Evolutionary conservation across 2,797 vertebrate species (phyloP), one percentile per base, ranked within the genome.

Genomic region (Sandelia bainsii): DNA sequence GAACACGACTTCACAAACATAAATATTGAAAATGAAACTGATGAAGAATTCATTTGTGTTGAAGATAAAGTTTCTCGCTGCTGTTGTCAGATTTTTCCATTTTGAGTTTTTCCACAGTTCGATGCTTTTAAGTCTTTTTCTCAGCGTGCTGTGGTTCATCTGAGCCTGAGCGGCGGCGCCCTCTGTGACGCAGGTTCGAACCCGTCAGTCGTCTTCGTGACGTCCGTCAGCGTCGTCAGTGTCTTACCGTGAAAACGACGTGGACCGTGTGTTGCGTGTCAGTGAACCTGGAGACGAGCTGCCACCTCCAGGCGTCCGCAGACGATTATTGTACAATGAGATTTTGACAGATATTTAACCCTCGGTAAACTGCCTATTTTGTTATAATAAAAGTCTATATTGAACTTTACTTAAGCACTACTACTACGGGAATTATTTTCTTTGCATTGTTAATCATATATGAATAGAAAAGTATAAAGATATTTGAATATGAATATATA

Each of bases 331-430:
- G 92, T 92, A 93, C 85, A 87, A 89, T 93, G 94, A 96, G 95
- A 97, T 96, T 96, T 95, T 95, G 96, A 96, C 94, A 93, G 94
- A 93, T 96, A 96, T 97, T 96, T 96, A 97, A 97, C 96, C 95
- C 95, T 96, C 89, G 94, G 94, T 97, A 96, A 94, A 98, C 96
- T 98, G 97, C 97, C 96, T 99, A 99, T 98, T 99, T 99, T 99
- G 96, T 97, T 98, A 99, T 97, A 97, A 97, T 95, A 95, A 95
- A 93, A 93, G 94, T 95, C 95, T 95, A 96, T 96, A 96, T 97
- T 96, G 95, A 97, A 96, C 93, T 96, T 96, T 96, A 96, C 95
- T 94, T 96, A 94, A 96, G 95, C 94, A 95, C 93, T 96, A 95
- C 95, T 96, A 96, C 95, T 94, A 95, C 94, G 93, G 95, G 94